Conservation (phyloP, 2,797 vertebrate genomes). For the Amblyopsis hoosieri region DNA sequence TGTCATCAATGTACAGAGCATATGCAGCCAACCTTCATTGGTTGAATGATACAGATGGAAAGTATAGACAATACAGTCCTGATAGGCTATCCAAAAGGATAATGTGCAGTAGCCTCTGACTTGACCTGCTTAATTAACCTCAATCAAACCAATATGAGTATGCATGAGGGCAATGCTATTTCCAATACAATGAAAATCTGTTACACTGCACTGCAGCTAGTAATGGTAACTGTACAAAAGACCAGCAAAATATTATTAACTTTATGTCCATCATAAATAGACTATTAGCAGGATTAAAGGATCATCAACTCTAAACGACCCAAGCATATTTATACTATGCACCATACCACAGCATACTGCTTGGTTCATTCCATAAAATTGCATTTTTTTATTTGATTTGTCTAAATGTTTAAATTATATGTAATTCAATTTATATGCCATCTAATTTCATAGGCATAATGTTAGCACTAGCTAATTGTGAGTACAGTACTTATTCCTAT, state of each 20-base stretch:
- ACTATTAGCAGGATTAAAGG: too few species aligned
- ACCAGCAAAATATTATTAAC: not conserved
- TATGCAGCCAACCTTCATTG: conserved; percentile 42
- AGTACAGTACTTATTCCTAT: too few species aligned
- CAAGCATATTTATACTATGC: too few species aligned
- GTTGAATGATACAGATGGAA: conserved; percentile 22
- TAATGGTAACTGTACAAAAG: conserved; percentile 7
- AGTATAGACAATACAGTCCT: conserved; percentile 44
- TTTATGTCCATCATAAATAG: too few species aligned
- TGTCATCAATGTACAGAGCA: conserved; percentile 39
- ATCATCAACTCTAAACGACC: too few species aligned
- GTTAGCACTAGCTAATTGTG: too few species aligned
- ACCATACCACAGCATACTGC: too few species aligned
- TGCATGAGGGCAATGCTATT: conserved; percentile 16
- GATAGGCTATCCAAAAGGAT: not conserved
- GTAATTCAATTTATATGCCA: too few species aligned
- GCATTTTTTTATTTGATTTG: too few species aligned
- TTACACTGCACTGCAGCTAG: conserved; percentile 33
- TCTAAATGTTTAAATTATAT: too few species aligned
- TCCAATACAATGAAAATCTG: conserved; percentile 9
- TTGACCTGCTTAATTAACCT: conserved; percentile 21
- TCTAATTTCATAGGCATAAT: too few species aligned
- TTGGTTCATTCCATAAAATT: too few species aligned
- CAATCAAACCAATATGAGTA: conserved; percentile 13
- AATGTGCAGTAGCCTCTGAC: conserved; percentile 21